These are phyloP conservation scores for Oryzaephilus surinamensis DNA, from an alignment of 1,140 invertebrate genomes.

Conservation along the genomic window DNA sequence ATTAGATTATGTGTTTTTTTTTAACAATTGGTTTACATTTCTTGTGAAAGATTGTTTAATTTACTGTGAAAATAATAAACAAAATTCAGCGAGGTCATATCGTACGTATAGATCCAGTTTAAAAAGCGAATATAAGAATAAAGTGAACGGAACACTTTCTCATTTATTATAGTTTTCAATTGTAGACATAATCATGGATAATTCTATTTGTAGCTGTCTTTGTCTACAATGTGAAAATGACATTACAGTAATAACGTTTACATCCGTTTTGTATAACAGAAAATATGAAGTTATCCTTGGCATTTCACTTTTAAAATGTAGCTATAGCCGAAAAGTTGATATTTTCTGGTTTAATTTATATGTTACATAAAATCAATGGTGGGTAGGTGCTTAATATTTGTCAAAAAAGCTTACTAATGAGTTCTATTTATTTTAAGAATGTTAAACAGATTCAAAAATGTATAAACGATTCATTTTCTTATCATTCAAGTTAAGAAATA, in stretches of 20 bases:
- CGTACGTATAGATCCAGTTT: conserved; percentile 26
- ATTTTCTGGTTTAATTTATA: too few relatives aligned
- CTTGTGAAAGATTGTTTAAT: too few relatives aligned
- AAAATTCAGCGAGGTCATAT: too few relatives aligned
- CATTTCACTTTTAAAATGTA: conserved; percentile 13
- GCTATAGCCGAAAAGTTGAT: conserved; percentile 4
- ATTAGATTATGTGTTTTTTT: too few relatives aligned
- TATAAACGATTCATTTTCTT: neutral
- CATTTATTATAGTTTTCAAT: conserved; percentile 2
- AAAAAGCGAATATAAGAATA: conserved; percentile 11
- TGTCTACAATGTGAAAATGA: conserved; percentile 1
- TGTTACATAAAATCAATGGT: too few relatives aligned
- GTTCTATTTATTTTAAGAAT: too few relatives aligned
- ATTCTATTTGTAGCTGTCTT: conserved; percentile 1
- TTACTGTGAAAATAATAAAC: too few relatives aligned
- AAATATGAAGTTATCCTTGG: conserved; percentile 17
- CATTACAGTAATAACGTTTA: conserved; percentile 2
- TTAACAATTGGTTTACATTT: too few relatives aligned
- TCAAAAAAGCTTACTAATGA: too few relatives aligned
- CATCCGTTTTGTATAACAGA: neutral
- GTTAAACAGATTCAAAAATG: too few relatives aligned
- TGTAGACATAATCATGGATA: too few relatives aligned
- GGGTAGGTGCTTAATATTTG: too few relatives aligned
- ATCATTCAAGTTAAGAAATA: neutral
- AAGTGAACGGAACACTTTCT: conserved; percentile 26